Evolutionary conservation across 2,113 vertebrate genomes (phyloP).

Genomic region (Camelus bactrianus): DNA sequence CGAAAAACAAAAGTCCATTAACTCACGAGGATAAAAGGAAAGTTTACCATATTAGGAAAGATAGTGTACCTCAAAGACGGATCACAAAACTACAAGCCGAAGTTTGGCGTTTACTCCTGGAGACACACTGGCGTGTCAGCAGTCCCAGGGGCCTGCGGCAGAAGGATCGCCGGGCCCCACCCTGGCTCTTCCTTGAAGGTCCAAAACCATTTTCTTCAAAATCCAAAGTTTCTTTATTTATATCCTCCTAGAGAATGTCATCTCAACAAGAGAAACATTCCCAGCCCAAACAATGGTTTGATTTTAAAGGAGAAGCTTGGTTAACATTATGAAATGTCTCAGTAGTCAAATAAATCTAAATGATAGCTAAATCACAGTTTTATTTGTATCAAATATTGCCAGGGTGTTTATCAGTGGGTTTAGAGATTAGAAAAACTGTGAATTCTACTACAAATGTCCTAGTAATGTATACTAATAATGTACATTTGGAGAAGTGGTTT

Average conservation of each 20-base stretch:
- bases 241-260: neutral
- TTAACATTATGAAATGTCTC: neutral
- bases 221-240: neutral
- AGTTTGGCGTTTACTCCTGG: neutral
- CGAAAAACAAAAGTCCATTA: neutral
- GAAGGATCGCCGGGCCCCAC: too few species aligned
- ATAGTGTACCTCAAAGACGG: neutral
- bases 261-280: neutral
- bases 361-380: neutral
- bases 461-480: neutral
- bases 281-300: neutral
- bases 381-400: neutral
- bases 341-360: constrained; percentile 32
- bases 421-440: neutral
- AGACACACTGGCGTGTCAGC: neutral
- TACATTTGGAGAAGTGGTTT: neutral
- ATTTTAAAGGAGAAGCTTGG: neutral
- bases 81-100: neutral
- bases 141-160: neutral
- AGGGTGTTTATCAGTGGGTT: neutral
- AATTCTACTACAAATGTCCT: neutral
- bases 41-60: neutral
- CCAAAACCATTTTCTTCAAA: neutral
- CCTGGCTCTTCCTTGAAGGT: neutral
- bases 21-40: neutral